Base-by-base conservation (phyloP, 2,113 vertebrate species). In the Cisticola juncidis region DNA sequence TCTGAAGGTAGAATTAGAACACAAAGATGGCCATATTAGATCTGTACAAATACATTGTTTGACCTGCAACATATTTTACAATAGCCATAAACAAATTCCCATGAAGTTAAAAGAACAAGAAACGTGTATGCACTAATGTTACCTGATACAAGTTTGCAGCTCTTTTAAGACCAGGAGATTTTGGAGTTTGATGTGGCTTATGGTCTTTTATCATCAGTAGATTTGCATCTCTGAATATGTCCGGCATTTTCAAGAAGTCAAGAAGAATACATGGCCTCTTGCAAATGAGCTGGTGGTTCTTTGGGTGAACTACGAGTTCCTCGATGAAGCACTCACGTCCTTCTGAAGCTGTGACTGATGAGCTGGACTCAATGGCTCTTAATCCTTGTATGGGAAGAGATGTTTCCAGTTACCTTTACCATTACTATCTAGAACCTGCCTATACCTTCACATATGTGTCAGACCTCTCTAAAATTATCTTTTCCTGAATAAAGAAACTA, bases 311-410 rank as follows among this genome's bases (percentile, higher is more conserved):
- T 54, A 14, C 19, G 23, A 47, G 14, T 36, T 62, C 53, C 12
- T 11, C 29, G 9, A 29, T 0, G 2, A 81, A 38, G 4, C 6
- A 20, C 21, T 53, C 5, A 35, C 47, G 33, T 51, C 35, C 24
- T 60, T 81, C 33, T 40, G 26, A 62, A 76, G 33, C 12, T 50
- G 4, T 13, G 4, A 38, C 29, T 0, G 0, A 31, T 68, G 19
- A 42, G 2, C 24, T 79, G 68, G 35, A 42, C 42, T 60, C 25
- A 82, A 2, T 1, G 1, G 11, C 57, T 79, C 7, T 33, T 85
- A 47, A 54, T 68, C 14, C n/a, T 51, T 74, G 4, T 12, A 47
- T 9, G n/a, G 20, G 16, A 79, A 85, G 48, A 82, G 20, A 45
- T 8, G 3, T 50, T 18, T 64, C 44, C 26, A 38, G 25, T 66